A percentile compares a stretch with the other conserved stretches of the same genome.
phyloP scores from a whole-genome alignment of 2,888 invertebrate species.

The Chrysina gloriosa region DNA sequence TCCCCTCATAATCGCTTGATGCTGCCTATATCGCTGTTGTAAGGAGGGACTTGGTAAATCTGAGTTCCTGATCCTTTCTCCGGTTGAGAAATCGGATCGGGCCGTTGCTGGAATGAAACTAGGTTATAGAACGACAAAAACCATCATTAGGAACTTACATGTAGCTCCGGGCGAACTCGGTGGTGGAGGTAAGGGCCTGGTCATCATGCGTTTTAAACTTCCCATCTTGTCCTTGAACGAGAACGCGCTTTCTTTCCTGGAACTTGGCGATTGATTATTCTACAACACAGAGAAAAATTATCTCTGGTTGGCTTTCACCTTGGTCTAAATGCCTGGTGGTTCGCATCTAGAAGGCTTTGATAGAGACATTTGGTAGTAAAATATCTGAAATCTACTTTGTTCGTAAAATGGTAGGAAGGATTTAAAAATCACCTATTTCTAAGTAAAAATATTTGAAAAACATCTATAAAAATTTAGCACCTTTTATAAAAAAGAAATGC shows the following conservation, averaged over 20 bases:
- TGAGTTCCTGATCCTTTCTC: constrained; percentile 50
- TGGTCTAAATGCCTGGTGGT: background rate
- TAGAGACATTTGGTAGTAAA: constrained; percentile 44
- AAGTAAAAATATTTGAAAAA: background rate
- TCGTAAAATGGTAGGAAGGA: background rate
- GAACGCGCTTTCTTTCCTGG: constrained; percentile 58
- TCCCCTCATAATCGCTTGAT: constrained; percentile 68
- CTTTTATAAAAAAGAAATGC: background rate
- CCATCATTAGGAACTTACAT: constrained; percentile 24
- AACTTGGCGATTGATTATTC: constrained; percentile 49
- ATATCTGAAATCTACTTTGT: background rate
- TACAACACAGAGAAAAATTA: constrained; percentile 36
- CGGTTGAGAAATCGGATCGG: constrained; percentile 55
- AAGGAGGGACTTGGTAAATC: constrained; percentile 62
- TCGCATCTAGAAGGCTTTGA: constrained; percentile 43
- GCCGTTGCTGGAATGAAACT: constrained; percentile 53
- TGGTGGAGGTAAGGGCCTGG: constrained; percentile 70
- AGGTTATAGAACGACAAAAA: background rate
- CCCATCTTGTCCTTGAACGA: constrained; percentile 67
- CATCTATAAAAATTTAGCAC: background rate
- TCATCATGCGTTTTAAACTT: constrained; percentile 65
- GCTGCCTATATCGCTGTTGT: constrained; percentile 71
- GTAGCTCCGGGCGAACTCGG: constrained; percentile 56
- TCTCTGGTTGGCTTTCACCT: constrained; percentile 15
- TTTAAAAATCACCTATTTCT: background rate